A percentile compares a stretch with the other conserved stretches of the same genome.
These are phyloP conservation scores for Folsomia manolachei DNA, from an alignment of 2,888 invertebrate species.

Conservation along the genomic window DNA sequence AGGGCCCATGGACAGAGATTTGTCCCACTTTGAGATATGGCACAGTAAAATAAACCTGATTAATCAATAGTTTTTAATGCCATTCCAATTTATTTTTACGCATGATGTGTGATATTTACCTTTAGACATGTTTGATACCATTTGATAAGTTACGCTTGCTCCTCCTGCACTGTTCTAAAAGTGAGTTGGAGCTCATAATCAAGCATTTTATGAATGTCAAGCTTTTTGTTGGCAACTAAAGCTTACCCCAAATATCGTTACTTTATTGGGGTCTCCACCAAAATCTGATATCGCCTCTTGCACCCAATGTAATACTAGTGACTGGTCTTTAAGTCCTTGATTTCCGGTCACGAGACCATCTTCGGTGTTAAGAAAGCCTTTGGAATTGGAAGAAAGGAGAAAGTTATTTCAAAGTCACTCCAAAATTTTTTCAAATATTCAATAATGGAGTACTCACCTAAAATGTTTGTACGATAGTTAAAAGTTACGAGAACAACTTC, in stretches of 20 bases:
- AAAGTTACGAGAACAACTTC: conserved; percentile 38
- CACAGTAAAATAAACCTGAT: conserved; percentile 39
- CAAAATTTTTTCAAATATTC: no score
- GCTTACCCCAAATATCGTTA: conserved; percentile 27
- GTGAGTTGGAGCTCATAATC: not conserved
- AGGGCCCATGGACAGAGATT: conserved; percentile 39
- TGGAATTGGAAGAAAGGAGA: conserved; percentile 16
- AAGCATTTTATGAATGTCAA: not conserved
- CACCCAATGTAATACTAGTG: conserved; percentile 30
- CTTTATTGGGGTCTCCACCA: conserved; percentile 28
- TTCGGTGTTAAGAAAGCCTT: conserved; percentile 37
- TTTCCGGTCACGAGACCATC: conserved; percentile 30
- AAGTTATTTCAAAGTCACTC: no score
- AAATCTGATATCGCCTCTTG: conserved; percentile 30
- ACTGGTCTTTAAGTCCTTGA: conserved; percentile 36
- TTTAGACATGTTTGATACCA: conserved; percentile 31
- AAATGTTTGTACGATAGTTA: conserved; percentile 33
- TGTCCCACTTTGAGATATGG: conserved; percentile 34
- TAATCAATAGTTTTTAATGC: not conserved
- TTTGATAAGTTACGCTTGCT: conserved; percentile 26
- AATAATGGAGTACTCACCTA: no score
- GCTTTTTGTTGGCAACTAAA: not conserved
- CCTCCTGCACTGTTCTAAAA: conserved; percentile 24
- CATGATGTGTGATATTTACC: conserved; percentile 14
- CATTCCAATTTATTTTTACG: not conserved